These are phyloP conservation scores for Apistogramma diplotaenia DNA, from an alignment of 2,113 vertebrate species.

Conservation along the genomic window DNA sequence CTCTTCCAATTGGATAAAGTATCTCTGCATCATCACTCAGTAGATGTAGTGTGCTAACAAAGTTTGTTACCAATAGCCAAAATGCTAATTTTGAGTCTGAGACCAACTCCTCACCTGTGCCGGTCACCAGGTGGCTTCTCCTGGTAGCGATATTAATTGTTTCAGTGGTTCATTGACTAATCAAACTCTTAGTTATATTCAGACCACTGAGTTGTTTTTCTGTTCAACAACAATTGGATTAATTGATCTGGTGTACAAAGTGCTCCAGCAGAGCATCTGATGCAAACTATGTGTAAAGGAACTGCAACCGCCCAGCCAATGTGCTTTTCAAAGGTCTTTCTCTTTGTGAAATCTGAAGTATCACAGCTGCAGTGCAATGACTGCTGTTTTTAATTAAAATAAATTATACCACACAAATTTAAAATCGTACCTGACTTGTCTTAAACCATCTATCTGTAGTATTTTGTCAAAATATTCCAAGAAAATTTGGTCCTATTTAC, in stretches of 20 bases:
- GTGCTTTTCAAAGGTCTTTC: not conserved
- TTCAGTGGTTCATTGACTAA: not conserved
- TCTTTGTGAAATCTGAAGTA: too few relatives aligned
- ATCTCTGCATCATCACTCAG: too few relatives aligned
- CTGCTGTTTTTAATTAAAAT: not conserved
- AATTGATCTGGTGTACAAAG: too few relatives aligned
- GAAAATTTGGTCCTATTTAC: not conserved
- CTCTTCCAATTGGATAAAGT: too few relatives aligned
- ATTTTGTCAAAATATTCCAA: not conserved
- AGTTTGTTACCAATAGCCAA: not conserved
- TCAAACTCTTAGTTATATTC: not conserved
- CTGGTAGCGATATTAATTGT: not conserved
- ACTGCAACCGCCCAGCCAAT: not conserved
- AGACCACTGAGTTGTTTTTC: not conserved
- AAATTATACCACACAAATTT: not conserved
- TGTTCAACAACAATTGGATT: not conserved
- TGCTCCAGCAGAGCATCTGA: not conserved
- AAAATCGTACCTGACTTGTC: not conserved
- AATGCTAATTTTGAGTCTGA: not conserved
- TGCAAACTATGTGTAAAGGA: not conserved
- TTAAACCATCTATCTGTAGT: not conserved
- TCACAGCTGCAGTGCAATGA: not conserved
- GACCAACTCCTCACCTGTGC: not conserved
- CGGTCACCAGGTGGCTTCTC: too few relatives aligned
- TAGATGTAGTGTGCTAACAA: not conserved